A percentile compares a stretch with the other conserved stretches of the same genome.
Conservation (phyloP, 2,888 invertebrate genomes). For the Dromius quadrimaculatus region DNA sequence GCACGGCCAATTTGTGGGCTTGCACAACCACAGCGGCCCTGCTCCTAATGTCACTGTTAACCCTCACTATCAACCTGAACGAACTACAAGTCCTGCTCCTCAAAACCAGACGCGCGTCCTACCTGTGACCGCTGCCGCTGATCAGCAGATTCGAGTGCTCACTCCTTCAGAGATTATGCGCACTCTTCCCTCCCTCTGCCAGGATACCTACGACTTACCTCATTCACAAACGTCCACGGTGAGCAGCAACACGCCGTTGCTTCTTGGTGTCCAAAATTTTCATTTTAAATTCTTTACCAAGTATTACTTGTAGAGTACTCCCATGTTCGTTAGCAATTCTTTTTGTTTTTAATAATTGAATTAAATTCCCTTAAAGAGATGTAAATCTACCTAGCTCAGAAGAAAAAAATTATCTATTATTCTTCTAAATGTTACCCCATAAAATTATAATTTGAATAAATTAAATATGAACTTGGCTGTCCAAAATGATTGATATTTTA, state of each 20-base stretch:
- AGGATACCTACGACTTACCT: conserved; percentile 76
- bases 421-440: too few relatives aligned
- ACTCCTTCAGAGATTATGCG: conserved; percentile 92
- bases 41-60: conserved; percentile 79
- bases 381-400: too few relatives aligned
- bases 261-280: conserved; percentile 47
- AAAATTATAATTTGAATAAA: too few relatives aligned
- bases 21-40: conserved; percentile 71
- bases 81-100: conserved; percentile 66
- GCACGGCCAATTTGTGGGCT: conserved; percentile 65
- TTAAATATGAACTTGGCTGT: too few relatives aligned
- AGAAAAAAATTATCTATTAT: too few relatives aligned
- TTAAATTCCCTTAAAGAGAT: too few relatives aligned
- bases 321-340: conserved; percentile 27
- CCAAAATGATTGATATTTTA: too few relatives aligned
- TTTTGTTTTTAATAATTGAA: too few relatives aligned
- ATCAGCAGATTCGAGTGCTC: conserved; percentile 89
- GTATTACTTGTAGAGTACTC: conserved; percentile 7
- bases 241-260: conserved; percentile 58
- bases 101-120: conserved; percentile 49
- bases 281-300: conserved; percentile 11
- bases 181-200: conserved; percentile 87
- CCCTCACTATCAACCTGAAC: conserved; percentile 67
- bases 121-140: conserved; percentile 65
- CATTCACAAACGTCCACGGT: conserved; percentile 66